Evolutionary conservation across 2,113 vertebrate species (phyloP).

Genomic region (Chionodraco myersi): DNA sequence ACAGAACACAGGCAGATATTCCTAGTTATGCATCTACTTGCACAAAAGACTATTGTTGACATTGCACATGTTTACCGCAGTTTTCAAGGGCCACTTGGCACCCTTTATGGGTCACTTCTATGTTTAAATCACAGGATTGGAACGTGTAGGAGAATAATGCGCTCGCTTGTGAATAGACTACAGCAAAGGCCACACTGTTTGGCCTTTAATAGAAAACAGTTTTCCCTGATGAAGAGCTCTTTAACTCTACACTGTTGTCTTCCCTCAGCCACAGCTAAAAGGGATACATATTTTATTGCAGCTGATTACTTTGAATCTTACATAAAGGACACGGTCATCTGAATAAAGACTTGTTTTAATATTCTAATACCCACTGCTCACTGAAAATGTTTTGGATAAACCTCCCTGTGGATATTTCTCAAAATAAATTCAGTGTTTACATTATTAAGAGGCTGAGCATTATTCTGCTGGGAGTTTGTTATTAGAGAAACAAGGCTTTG

Average conservation of each 20-base stretch:
- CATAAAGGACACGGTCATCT: neutral
- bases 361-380: neutral
- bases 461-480: neutral
- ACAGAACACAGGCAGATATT: neutral
- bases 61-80: neutral
- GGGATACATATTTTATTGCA: neutral
- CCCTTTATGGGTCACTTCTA: neutral
- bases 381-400: neutral
- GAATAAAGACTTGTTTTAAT: neutral
- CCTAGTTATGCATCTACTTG: neutral
- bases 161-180: neutral
- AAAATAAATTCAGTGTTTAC: neutral
- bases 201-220: neutral
- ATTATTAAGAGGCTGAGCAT: neutral
- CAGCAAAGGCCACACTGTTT: no score
- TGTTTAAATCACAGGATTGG: neutral
- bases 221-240: neutral
- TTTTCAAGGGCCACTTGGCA: neutral
- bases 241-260: neutral
- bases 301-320: neutral
- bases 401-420: neutral
- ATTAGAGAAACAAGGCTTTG: neutral
- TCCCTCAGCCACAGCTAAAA: neutral
- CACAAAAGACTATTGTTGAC: neutral
- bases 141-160: no score